These are phyloP conservation scores for Forbesichthys agassizii DNA, from an alignment of 2,113 vertebrate genomes.

Conservation along the genomic window DNA sequence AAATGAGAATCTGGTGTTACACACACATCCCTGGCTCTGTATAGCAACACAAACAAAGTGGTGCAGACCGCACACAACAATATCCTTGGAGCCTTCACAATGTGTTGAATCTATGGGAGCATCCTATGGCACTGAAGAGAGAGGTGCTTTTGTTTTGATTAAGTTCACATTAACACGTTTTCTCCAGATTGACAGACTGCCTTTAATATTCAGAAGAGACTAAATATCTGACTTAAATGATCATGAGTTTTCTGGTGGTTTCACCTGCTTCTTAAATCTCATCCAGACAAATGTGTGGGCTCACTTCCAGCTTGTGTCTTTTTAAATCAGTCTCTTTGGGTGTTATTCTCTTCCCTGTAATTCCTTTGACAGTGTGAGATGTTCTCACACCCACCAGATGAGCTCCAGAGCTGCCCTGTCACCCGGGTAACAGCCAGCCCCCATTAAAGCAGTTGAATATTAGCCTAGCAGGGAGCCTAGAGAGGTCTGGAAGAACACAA, in stretches of 20 bases:
- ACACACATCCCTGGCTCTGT: no score
- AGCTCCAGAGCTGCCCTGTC: background rate
- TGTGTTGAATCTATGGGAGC: no score
- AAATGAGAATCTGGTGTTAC: no score
- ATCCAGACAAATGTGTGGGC: background rate
- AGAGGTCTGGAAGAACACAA: background rate
- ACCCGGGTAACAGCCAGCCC: background rate
- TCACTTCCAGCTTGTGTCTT: background rate
- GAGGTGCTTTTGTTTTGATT: no score
- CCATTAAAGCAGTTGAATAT: background rate
- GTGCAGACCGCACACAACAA: no score
- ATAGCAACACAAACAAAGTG: no score
- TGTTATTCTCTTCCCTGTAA: constrained; percentile 5
- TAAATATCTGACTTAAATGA: background rate
- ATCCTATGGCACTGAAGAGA: no score
- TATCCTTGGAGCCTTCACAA: no score
- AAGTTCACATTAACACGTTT: no score
- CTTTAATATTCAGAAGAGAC: no score
- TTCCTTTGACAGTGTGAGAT: constrained; percentile 3
- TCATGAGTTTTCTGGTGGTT: background rate
- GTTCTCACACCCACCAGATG: background rate
- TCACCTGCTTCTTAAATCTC: background rate
- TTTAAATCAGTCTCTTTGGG: constrained; percentile 1
- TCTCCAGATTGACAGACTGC: no score
- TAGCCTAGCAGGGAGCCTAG: background rate